A percentile compares a stretch with the other conserved stretches of the same genome.
These are phyloP conservation scores for Hormaphis cornu DNA, from an alignment of 1,140 invertebrate genomes.

Conservation along the genomic window DNA sequence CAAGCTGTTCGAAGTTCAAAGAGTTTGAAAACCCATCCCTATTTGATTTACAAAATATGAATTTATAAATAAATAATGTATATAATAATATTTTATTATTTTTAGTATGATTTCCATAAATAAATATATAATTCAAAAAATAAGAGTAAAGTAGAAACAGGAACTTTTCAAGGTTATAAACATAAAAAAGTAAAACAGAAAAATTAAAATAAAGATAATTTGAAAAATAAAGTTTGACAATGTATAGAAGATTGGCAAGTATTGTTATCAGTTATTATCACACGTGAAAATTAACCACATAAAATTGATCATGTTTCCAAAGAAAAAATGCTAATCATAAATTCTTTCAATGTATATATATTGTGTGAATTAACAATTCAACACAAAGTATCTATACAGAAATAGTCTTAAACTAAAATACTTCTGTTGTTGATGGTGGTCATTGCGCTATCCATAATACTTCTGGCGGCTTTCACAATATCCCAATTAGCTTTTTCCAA, in stretches of 20 bases:
- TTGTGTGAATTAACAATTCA: constrained; percentile 1
- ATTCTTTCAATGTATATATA: constrained; percentile 8
- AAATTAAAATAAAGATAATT: not conserved
- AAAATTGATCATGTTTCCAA: not conserved
- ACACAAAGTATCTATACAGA: not conserved
- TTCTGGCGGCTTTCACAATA: constrained; percentile 35
- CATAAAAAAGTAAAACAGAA: not conserved
- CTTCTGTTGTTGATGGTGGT: constrained; percentile 1
- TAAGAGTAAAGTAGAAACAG: constrained; percentile 10
- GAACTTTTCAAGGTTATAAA: not conserved
- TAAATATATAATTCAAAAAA: not conserved
- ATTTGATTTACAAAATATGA: not conserved
- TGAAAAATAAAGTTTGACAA: not conserved
- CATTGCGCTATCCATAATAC: constrained; percentile 32
- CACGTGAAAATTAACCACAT: not conserved
- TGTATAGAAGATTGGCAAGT: not conserved
- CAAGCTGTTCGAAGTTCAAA: too few relatives aligned
- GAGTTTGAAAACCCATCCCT: too few relatives aligned
- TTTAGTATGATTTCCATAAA: constrained; percentile 5
- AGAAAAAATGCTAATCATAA: not conserved
- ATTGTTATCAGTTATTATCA: not conserved
- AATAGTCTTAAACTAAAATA: constrained; percentile 6
- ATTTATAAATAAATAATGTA: not conserved
- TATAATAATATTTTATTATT: not conserved
- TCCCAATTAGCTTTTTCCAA: constrained; percentile 36